Base-by-base conservation (phyloP, 2,113 vertebrate genomes). In the Gavia stellata region DNA sequence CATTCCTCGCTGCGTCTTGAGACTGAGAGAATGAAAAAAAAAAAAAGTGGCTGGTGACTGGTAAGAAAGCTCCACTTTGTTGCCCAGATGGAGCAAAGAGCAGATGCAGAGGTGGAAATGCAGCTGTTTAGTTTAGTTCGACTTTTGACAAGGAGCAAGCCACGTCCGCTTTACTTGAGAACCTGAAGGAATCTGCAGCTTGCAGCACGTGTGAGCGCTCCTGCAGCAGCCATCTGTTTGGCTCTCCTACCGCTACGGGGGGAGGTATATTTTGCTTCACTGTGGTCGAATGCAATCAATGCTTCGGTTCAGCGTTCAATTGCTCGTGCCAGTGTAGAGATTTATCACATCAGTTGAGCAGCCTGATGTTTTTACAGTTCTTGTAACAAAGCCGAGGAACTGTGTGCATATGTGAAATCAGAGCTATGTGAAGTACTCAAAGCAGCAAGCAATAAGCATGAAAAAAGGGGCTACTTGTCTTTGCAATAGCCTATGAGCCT, bases 91-190 rank as follows among this genome's bases (percentile, higher is more conserved):
- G 86, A 84, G 86, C 49, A 47, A 49, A 81, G 89, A 14, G 7
- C 91, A 89, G 89, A 90, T 93, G 95, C 95, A 71, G 93, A 95
- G 95, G 92, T 93, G 67, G 82, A 92, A 92, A 84, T 84, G 94
- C 92, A 92, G 92, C 96, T 96, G 94, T 86, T 92, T 56, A 4
- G 6, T 96, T 88, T 58, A 72, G 53, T 25, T 53, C 63, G 65
- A 12, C 53, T 91, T 81, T 70, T 94, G 96, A 83, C 80, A 92
- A 47, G 87, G 75, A 83, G 24, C 5, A 83, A 88, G 36, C 85
- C 71, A 40, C 4, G 20, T 93, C 93, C 7, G 3, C 38, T 77
- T 38, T 42, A 5, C 82, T 93, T 14, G 85, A 45, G 96, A 52
- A 83, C 49, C 95, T 78, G 88, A 86, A 91, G 92, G 88, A 23